Conservation (phyloP, 2,113 vertebrate species). For the Orthonyx spaldingii region DNA sequence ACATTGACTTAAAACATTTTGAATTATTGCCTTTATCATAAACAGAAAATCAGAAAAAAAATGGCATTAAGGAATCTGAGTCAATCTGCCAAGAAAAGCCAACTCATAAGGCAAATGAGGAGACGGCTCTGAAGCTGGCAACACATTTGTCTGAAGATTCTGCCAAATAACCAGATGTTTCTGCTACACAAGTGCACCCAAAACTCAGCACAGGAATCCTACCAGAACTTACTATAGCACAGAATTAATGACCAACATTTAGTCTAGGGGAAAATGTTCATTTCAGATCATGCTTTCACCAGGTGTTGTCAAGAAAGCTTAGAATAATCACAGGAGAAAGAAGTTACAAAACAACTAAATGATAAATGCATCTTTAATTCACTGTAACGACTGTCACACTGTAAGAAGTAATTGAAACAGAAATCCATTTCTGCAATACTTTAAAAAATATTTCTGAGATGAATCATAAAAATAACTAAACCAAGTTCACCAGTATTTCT, state of each 20-base stretch:
- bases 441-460: not conserved
- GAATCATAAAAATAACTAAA: not conserved
- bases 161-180: slow-evolving; percentile 42
- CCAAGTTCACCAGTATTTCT: not conserved
- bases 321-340: not conserved
- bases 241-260: not conserved
- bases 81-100: not conserved
- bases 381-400: not conserved
- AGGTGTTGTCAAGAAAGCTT: not conserved
- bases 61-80: not conserved
- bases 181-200: not conserved
- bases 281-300: not conserved
- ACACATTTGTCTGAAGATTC: slow-evolving; percentile 28
- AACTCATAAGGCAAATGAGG: slow-evolving; percentile 15
- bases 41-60: not conserved
- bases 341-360: not conserved
- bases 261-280: not conserved
- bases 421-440: not conserved
- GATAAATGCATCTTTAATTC: not conserved
- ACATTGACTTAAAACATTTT: not conserved
- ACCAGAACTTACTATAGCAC: not conserved
- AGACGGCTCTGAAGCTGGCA: slow-evolving; percentile 26
- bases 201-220: slow-evolving; percentile 26
- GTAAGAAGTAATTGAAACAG: not conserved
- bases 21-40: not conserved